Percentiles rank a stretch among this genome's conserved stretches.
Evolutionary conservation across 2,888 invertebrate genomes (phyloP).

Genomic region (Drosophila neotestacea): DNA sequence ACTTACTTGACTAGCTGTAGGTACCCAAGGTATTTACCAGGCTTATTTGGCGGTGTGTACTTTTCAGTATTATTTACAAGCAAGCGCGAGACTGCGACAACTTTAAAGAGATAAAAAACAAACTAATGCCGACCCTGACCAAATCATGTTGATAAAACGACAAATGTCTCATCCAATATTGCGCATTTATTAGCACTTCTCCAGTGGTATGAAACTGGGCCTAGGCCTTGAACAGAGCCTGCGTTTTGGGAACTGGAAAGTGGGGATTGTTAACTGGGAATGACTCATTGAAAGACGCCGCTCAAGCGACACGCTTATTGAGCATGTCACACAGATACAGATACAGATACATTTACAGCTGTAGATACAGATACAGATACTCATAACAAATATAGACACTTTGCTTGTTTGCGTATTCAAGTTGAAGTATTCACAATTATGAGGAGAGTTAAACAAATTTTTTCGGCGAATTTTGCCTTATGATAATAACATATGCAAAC

Average conservation of each 20-base stretch:
- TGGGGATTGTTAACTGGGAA: not conserved
- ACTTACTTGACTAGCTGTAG: too few relatives aligned
- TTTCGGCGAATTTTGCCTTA: constrained; percentile 35
- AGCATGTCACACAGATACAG: constrained; percentile 38
- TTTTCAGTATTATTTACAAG: constrained; percentile 69
- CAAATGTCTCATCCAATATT: constrained; percentile 19
- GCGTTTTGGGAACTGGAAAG: not conserved
- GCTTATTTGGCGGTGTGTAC: constrained; percentile 64
- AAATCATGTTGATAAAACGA: constrained; percentile 59
- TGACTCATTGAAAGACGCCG: constrained; percentile 61
- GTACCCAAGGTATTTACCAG: constrained; percentile 47
- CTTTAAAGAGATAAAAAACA: constrained; percentile 55
- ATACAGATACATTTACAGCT: constrained; percentile 17
- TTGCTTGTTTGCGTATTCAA: constrained; percentile 38
- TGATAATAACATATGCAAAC: constrained; percentile 50
- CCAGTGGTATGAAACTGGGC: constrained; percentile 17
- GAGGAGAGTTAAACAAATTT: constrained; percentile 50
- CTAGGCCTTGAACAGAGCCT: constrained; percentile 3
- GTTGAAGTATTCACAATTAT: constrained; percentile 31
- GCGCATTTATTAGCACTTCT: constrained; percentile 55
- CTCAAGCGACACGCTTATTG: constrained; percentile 62
- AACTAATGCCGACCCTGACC: constrained; percentile 44
- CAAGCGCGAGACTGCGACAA: constrained; percentile 49
- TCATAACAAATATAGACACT: constrained; percentile 26
- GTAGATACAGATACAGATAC: constrained; percentile 16